A percentile compares a stretch with the other conserved stretches of the same genome.
phyloP scores from a whole-genome alignment of 2,113 vertebrate species.

The Macroglossus sobrinus region DNA sequence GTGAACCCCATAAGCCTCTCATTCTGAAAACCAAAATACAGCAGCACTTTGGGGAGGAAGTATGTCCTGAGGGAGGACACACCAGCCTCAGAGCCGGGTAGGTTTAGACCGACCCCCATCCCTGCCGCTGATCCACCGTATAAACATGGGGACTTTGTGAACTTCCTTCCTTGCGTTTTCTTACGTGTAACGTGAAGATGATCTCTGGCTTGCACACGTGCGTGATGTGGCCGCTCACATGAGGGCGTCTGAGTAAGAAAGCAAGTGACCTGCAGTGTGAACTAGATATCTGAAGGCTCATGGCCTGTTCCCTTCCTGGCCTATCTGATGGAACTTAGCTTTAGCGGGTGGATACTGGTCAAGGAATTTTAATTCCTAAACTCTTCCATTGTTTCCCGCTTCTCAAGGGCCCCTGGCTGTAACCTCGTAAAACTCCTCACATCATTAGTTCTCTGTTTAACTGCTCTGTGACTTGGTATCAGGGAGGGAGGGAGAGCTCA shows the following conservation, averaged over 20 bases:
- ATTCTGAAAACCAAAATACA: neutral
- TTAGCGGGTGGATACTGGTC: neutral
- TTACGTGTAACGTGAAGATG: neutral
- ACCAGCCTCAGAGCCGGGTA: neutral
- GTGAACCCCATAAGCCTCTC: neutral
- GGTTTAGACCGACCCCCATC: neutral
- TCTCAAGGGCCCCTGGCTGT: neutral
- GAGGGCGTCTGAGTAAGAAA: neutral
- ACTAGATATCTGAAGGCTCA: neutral
- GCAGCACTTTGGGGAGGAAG: neutral
- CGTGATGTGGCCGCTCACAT: neutral
- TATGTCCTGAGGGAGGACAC: neutral
- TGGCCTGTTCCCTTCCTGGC: neutral
- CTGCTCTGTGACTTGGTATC: neutral
- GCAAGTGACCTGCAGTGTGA: neutral
- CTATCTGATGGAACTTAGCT: neutral
- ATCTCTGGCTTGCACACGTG: neutral
- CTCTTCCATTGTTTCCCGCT: neutral
- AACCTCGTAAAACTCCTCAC: neutral
- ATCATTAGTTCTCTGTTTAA: neutral
- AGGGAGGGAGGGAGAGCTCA: too few species aligned
- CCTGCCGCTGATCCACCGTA: neutral
- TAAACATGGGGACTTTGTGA: neutral
- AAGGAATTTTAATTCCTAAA: neutral
- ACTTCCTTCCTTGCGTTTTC: neutral